Evolutionary conservation across 2,113 vertebrate species (phyloP).

Genomic region (Albula glossodonta): DNA sequence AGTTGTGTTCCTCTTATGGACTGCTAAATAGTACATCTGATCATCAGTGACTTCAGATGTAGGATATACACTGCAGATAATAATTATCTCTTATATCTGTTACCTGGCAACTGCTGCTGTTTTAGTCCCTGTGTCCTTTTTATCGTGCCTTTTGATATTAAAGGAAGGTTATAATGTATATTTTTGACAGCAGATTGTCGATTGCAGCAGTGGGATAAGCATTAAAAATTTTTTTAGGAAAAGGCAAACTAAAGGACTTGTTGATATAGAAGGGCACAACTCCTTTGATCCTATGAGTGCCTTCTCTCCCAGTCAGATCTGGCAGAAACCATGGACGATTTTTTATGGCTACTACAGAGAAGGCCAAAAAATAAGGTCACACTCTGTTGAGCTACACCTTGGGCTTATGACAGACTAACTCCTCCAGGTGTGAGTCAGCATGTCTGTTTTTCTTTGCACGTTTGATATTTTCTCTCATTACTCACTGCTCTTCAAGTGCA

Average conservation of each 20-base stretch:
- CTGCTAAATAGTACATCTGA: neutral
- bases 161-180: neutral
- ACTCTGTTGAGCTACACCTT: neutral
- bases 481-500: neutral
- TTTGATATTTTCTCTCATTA: conserved; percentile 18
- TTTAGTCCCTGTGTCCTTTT: neutral
- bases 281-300: neutral
- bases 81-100: neutral
- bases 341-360: neutral
- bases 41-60: neutral
- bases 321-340: neutral
- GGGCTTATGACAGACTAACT: neutral
- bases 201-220: neutral
- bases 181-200: neutral
- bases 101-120: neutral
- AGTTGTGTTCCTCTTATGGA: neutral
- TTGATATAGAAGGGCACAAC: neutral
- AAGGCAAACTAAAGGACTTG: neutral
- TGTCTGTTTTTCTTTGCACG: neutral
- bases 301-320: neutral
- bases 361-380: neutral
- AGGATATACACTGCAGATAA: too few species aligned
- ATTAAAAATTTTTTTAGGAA: neutral
- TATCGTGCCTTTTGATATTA: neutral
- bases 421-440: conserved; percentile 1